Evolutionary conservation across 1,140 invertebrate genomes (phyloP).

Genomic region (Heliothis subflexa): DNA sequence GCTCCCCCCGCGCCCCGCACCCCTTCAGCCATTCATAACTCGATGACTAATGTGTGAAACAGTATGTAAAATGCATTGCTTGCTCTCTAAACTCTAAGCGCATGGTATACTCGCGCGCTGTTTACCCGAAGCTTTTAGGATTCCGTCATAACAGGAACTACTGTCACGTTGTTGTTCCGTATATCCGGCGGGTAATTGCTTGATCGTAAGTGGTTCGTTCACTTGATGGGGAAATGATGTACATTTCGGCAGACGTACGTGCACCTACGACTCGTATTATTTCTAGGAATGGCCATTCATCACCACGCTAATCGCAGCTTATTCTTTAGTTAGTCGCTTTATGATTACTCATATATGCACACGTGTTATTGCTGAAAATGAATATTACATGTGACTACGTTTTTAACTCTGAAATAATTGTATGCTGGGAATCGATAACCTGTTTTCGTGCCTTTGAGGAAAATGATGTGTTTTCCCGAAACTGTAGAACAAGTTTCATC

Average conservation of each 20-base stretch:
- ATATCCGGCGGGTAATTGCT: conserved; percentile 25
- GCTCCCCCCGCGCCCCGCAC: conserved; percentile 44
- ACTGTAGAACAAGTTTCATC: too few species aligned
- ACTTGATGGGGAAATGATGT: neutral
- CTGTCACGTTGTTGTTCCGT: conserved; percentile 23
- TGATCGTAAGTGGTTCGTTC: conserved; percentile 17
- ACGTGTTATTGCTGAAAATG: neutral
- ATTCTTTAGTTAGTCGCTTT: conserved; percentile 6
- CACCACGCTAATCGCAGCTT: conserved; percentile 6
- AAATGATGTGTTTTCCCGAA: too few species aligned
- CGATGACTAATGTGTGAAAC: conserved; percentile 78
- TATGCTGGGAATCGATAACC: too few species aligned
- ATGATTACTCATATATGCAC: neutral
- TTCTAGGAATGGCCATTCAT: neutral
- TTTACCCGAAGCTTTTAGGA: conserved; percentile 24
- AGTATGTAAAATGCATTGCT: conserved; percentile 54
- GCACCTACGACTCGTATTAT: neutral
- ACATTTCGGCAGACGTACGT: neutral
- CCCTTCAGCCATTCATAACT: conserved; percentile 72
- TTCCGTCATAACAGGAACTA: conserved; percentile 33
- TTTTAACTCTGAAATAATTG: neutral
- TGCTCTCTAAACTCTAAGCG: neutral
- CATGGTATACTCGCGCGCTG: neutral
- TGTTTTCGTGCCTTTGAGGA: too few species aligned
- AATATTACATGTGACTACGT: neutral